Evolutionary conservation across 2,113 vertebrate species (phyloP), one percentile per base, ranked within the genome.

Genomic region (Cottus gobio): DNA sequence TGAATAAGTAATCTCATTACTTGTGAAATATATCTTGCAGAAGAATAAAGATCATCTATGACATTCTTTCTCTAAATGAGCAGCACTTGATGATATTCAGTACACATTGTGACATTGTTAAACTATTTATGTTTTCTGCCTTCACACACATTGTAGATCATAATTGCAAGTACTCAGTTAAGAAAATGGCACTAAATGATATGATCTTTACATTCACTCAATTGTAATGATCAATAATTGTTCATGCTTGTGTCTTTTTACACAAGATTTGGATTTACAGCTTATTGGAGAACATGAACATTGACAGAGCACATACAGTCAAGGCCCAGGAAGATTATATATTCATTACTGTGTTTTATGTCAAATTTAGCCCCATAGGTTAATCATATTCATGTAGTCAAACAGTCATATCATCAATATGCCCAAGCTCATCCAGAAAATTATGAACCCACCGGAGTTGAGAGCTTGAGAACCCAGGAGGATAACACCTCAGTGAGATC

Each of bases 401-500:
- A n/a, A n/a, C n/a, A n/a, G n/a, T n/a, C n/a, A n/a, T n/a, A n/a
- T n/a, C n/a, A n/a, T n/a, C n/a, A n/a, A n/a, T n/a, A n/a, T n/a
- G n/a, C n/a, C n/a, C 26, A 46, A 46, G 48, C n/a, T 37, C 10
- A n/a, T 7, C 42, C 34, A 37, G 42, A 26, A 6, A 37, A 37
- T 31, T 31, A 80, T 61, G 12, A 58, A 28, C 5, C 28, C 22
- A 46, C n/a, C n/a, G n/a, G n/a, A n/a, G n/a, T n/a, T 52, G 16
- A 66, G 62, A 60, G 58, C 50, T 42, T 50, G 58, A 16, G 42
- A 31, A 62, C 71, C 28, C 60, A 28, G 7, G 20, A 64, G 42
- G 39, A 54, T 71, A 54, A 63, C 54, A 74, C 42, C 5, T 72
- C 20, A 46, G 28, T 30, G 24, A 76, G 83, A 66, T 68, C 15